A percentile compares a stretch with the other conserved stretches of the same genome.
Conservation (phyloP, 2,113 vertebrate species). For the Charadrius vociferus region DNA sequence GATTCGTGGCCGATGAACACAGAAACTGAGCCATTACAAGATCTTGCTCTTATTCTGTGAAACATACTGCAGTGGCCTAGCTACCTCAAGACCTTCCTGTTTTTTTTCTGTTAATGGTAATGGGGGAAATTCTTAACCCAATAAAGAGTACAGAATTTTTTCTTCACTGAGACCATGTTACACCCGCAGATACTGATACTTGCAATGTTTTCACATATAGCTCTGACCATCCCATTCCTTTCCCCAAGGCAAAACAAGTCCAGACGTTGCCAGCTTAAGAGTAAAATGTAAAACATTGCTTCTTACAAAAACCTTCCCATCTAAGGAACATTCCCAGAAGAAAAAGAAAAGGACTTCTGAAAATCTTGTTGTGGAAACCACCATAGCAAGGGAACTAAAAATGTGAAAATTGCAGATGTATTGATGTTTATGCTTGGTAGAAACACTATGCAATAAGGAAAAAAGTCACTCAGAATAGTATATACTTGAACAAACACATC, state of each 20-base stretch:
- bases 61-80: not conserved
- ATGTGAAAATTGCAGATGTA: not conserved
- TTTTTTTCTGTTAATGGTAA: not conserved
- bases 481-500: not conserved
- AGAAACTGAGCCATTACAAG: not conserved
- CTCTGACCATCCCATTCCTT: not conserved
- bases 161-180: not conserved
- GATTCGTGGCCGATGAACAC: not conserved
- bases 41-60: not conserved
- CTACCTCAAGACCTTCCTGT: not conserved
- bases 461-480: not conserved
- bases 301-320: not conserved
- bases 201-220: not conserved
- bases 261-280: not conserved
- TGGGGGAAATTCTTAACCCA: not conserved
- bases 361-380: not conserved
- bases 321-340: not conserved
- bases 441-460: not conserved
- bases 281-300: not conserved
- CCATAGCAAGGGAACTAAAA: not conserved
- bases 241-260: not conserved
- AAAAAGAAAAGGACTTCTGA: not conserved
- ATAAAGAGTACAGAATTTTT: not conserved
- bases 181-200: not conserved
- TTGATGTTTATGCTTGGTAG: not conserved